Evolutionary conservation across 2,888 invertebrate genomes (phyloP), one percentile per base, ranked within the genome.

Genomic region (Synanthedon tipuliformis): DNA sequence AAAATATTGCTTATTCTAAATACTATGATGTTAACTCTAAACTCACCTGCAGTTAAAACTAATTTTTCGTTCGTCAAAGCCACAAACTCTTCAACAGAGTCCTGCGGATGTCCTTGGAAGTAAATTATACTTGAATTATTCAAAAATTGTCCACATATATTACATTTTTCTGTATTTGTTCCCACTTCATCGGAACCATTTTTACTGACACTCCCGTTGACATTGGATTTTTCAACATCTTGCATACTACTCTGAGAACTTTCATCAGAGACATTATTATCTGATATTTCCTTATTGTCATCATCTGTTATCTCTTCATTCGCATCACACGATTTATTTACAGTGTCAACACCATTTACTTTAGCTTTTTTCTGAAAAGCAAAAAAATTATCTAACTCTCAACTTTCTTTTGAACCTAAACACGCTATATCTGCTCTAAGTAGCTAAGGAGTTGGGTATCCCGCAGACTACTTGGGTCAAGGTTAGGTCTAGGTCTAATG

Each of bases 91-190:
- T 94, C 94, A 51, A 91, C 89, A 51, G 94, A 91, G 74, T 92
- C 88, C 63, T 92, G 91, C 50, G 93, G 92, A 75, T 94, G 94
- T n/a, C 94, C 94, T 64, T 90, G 89, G 70, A 92, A 94, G 48
- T 91, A 88, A 56, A 85, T 76, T 27, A 87, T 73, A 58, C 88
- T 84, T 10, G 88, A 87, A 65, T 88, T 84, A 58, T 85, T 84
- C 23, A 88, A 64, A 65, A 80, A 85, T 61, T 88, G 87, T 7
- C 80, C 77, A 58, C 88, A 88, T 52, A 75, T 82, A 23, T 72
- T 64, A 73, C 88, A 88, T 65, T 78, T 76, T 54, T 87, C 87
- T 45, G 45, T 34, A 34, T 34, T 34, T 10, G 34, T 34, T 34
- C 8, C 34, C 10, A 34, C 7, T 34, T 34, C 10, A 34, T 34